Evolutionary conservation across 2,797 vertebrate genomes (phyloP), one percentile per base, ranked within the genome.

Genomic region (Meriones psammophilus): DNA sequence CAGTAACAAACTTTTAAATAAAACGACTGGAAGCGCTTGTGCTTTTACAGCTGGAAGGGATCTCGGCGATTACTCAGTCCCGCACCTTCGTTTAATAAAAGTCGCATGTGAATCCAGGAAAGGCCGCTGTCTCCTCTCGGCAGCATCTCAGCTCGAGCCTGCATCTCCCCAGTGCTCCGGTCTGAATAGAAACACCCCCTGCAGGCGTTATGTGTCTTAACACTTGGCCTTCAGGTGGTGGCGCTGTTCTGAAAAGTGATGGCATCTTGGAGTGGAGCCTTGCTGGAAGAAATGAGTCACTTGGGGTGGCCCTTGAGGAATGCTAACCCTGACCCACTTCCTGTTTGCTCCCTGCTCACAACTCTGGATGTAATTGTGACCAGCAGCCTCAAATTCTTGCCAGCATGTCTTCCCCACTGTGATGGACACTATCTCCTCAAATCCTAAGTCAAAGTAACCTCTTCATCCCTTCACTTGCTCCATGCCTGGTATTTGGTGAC

Each of bases 1-100:
- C 0, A 39, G 26, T 87, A 95, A 94, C 60, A 71, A 56, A 76
- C 62, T 92, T 96, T 91, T 88, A 94, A 88, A 73, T 74, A 91
- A 91, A 76, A n/a, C n/a, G 33, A 78, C 74, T 68, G 79, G 76
- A 95, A 69, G 30, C 24, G 54, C 60, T 93, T 94, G 26, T 79
- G 81, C 83, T 79, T 93, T 62, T 79, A 94, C 18, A 88, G 88
- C 69, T 96, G 36, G 68, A 91, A 85, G 42, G 46, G n/a, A 24
- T 92, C 69, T 95, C 56, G 3, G 33, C 15, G 89, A 85, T 78
- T 62, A 30, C 20, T 96, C 92, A 88, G 80, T 46, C n/a, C 24
- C 58, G 83, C 24, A 30, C 28, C 15, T 86, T 91, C 74, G 28
- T 62, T 88, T 93, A 83, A 84, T 87, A 89, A 84, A 94, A 96